phyloP scores from a whole-genome alignment of 1,140 invertebrate species.

The Hypsibius dujardini region DNA sequence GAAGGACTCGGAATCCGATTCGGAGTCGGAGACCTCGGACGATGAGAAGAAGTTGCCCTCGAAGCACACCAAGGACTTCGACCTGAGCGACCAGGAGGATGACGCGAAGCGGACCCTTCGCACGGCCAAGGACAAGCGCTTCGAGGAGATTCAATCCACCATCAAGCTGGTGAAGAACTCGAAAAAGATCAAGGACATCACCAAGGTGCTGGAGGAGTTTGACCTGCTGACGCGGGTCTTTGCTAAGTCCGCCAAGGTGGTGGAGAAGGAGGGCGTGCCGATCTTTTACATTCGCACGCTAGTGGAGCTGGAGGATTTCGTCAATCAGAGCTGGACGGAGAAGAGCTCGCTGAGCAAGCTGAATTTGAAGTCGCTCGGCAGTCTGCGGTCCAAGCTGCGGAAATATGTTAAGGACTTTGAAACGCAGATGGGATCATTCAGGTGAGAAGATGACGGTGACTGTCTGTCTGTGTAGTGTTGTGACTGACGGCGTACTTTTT shows the following conservation, averaged over 20 bases:
- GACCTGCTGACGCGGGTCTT: slow-evolving; percentile 76
- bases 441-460: not conserved
- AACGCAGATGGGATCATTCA: slow-evolving; percentile 28
- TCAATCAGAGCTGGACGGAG: slow-evolving; percentile 74
- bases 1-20: slow-evolving; percentile 33
- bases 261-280: slow-evolving; percentile 81
- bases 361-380: slow-evolving; percentile 78
- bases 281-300: slow-evolving; percentile 73
- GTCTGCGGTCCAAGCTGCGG: slow-evolving; percentile 77
- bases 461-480: not conserved
- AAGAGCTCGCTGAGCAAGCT: slow-evolving; percentile 63
- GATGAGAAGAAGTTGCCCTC: slow-evolving; percentile 25
- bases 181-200: slow-evolving; percentile 96
- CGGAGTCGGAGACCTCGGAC: slow-evolving; percentile 29
- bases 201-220: slow-evolving; percentile 74
- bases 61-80: slow-evolving; percentile 24
- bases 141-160: slow-evolving; percentile 69
- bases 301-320: slow-evolving; percentile 85
- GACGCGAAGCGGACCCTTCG: slow-evolving; percentile 86
- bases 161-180: slow-evolving; percentile 84
- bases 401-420: slow-evolving; percentile 93
- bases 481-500: not conserved
- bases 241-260: slow-evolving; percentile 72
- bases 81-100: slow-evolving; percentile 70
- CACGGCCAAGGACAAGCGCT: slow-evolving; percentile 88